Base-by-base conservation (phyloP, 2,113 vertebrate genomes). In the Scolopax mira region DNA sequence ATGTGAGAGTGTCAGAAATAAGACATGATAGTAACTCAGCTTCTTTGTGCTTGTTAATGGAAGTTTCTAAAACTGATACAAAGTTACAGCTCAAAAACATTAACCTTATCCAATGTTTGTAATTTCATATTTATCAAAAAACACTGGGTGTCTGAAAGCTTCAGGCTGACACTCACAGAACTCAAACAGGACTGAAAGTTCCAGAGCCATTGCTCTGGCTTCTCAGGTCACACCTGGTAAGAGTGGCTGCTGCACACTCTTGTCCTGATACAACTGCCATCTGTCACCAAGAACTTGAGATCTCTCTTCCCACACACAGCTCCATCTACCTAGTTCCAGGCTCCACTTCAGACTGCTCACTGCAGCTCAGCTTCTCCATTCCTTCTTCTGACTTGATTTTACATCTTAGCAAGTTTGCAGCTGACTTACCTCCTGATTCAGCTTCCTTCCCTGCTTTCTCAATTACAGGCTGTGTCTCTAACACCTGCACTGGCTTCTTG, bases 151-250 rank as follows among this genome's bases (percentile, higher is more conserved):
- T 37, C 65, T 62, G 18, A 75, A 88, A 54, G 28, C 57, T 58
- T 88, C 24, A 82, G 48, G 18, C 5, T 57, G 33, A 61, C 30
- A 66, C 23, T 44, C 51, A 57, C 6, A 85, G 28, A 74, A 71
- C n/a, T 70, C 39, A 41, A 73, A 31, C 22, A 93, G 28, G n/a
- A 27, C 5, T 72, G 17, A 21, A 75, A 71, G 33, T 46, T 72
- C 88, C 39, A 55, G 27, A 82, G 70, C 5, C 4, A 51, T 1
- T 66, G 28, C 61, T 79, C 37, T 41, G 44, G 33, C 23, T 71
- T 82, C 44, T 31, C 1, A 0, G 33, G 18, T 77, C 46, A 54
- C 3, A 1, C 44, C 8, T 35, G 31, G 78, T 23, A 18, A 31
- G 5, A 70, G 15, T 21, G 55, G 19, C 55, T 81, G 37, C 60